Conservation (phyloP, 92 coral and sea anemone species). For the Desmophyllum pertusum region DNA sequence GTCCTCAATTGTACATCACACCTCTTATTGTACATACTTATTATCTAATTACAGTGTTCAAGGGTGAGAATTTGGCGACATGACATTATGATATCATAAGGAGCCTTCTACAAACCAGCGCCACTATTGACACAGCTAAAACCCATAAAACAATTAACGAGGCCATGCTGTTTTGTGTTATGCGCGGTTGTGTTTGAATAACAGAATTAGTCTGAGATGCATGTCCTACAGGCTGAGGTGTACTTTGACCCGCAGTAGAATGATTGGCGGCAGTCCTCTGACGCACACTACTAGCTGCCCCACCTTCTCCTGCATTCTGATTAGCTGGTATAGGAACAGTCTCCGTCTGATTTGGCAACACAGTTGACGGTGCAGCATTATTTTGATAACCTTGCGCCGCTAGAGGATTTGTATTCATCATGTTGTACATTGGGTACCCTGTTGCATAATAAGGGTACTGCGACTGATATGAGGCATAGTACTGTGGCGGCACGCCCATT, state of each 20-base stretch:
- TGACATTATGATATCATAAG: conserved; percentile 53
- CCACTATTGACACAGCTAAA: conserved; percentile 69
- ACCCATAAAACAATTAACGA: conserved; percentile 79
- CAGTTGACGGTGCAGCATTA: conserved; percentile 23
- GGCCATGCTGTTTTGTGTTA: conserved; percentile 75
- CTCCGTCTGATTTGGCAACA: conserved; percentile 29
- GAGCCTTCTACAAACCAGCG: conserved; percentile 73
- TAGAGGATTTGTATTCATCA: conserved; percentile 32
- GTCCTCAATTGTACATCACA: background rate
- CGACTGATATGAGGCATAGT: conserved; percentile 37
- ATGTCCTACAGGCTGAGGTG: conserved; percentile 11
- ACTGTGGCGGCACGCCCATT: conserved; percentile 19
- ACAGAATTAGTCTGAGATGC: conserved; percentile 27
- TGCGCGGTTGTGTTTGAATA: conserved; percentile 46
- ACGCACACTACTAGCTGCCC: conserved; percentile 32
- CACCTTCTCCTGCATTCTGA: conserved; percentile 41
- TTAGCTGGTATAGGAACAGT: conserved; percentile 27
- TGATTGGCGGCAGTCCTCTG: conserved; percentile 59
- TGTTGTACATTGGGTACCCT: conserved; percentile 46
- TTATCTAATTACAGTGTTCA: background rate
- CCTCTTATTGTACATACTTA: background rate
- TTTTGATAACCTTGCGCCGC: conserved; percentile 39
- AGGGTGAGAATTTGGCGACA: background rate
- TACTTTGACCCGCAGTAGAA: conserved; percentile 8
- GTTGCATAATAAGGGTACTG: conserved; percentile 61